These are phyloP conservation scores for Ooceraea biroi DNA, from an alignment of 1,140 invertebrate species.

Conservation along the genomic window DNA sequence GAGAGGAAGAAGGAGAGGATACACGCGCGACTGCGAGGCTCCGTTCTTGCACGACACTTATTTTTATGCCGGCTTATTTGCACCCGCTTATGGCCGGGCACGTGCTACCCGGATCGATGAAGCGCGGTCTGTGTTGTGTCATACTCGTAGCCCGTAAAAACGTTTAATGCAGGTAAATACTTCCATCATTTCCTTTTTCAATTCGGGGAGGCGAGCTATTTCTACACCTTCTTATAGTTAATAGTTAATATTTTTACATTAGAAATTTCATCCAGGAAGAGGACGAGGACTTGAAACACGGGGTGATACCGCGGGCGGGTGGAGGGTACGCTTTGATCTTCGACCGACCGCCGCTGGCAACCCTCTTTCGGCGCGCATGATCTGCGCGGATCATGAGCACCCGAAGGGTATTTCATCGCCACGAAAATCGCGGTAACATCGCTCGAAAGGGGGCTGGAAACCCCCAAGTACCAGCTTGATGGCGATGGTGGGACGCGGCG, in stretches of 20 bases:
- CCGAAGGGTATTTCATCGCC: slow-evolving; percentile 49
- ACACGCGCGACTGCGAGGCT: slow-evolving; percentile 1
- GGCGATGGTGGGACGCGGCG: slow-evolving; percentile 57
- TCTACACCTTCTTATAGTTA: background rate
- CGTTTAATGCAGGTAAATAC: background rate
- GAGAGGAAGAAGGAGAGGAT: too few relatives aligned
- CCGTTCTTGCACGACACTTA: slow-evolving; percentile 71
- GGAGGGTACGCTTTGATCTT: background rate
- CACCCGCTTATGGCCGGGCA: slow-evolving; percentile 75
- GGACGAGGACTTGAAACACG: too few relatives aligned
- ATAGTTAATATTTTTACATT: background rate
- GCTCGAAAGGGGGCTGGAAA: slow-evolving; percentile 39
- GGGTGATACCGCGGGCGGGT: background rate
- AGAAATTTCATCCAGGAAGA: too few relatives aligned
- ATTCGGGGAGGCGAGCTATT: background rate
- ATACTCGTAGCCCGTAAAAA: slow-evolving; percentile 8
- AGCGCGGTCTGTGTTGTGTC: slow-evolving; percentile 25
- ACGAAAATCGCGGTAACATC: slow-evolving; percentile 61
- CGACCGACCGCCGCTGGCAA: slow-evolving; percentile 13
- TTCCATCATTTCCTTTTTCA: background rate
- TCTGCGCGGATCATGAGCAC: slow-evolving; percentile 36
- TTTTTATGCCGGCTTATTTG: slow-evolving; percentile 78
- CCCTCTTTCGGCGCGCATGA: slow-evolving; percentile 33
- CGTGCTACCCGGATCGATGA: slow-evolving; percentile 77
- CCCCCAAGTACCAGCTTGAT: slow-evolving; percentile 45